Percentiles rank a stretch among this genome's conserved stretches.
These are phyloP conservation scores for Micropoecilia bifurca DNA, from an alignment of 2,797 vertebrate species.

Conservation along the genomic window DNA sequence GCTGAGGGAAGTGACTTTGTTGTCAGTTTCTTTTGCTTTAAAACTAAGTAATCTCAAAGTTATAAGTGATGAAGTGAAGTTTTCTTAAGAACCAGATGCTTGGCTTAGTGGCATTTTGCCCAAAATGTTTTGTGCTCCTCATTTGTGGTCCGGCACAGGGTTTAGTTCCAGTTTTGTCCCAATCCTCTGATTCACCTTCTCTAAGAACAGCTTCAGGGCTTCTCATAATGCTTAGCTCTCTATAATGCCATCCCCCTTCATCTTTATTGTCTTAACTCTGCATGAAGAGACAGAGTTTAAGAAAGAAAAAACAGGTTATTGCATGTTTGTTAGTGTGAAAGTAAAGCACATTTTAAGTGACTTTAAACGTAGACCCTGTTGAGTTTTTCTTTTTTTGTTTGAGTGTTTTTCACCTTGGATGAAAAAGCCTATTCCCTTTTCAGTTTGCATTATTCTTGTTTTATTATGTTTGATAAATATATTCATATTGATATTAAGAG, in stretches of 20 bases:
- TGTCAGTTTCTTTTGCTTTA: constrained; percentile 55
- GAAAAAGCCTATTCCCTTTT: constrained; percentile 39
- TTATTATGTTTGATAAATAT: constrained; percentile 20
- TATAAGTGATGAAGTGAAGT: constrained; percentile 74
- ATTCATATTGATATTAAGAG: constrained; percentile 46
- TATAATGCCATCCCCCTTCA: constrained; percentile 80
- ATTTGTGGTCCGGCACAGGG: constrained; percentile 77
- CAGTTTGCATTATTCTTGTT: constrained; percentile 10
- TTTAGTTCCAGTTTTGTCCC: constrained; percentile 83
- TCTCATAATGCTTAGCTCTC: constrained; percentile 79
- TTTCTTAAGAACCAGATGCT: constrained; percentile 77
- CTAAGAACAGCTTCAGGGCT: constrained; percentile 79
- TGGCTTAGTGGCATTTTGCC: constrained; percentile 79
- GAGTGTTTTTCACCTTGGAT: constrained; percentile 42
- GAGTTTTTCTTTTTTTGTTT: constrained; percentile 36
- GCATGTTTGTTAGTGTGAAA: constrained; percentile 73
- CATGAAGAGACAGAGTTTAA: constrained; percentile 66
- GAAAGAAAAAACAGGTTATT: constrained; percentile 73
- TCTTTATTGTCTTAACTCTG: constrained; percentile 81
- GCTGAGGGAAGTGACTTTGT: constrained; percentile 50
- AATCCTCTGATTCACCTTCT: constrained; percentile 85
- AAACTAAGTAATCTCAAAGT: constrained; percentile 71
- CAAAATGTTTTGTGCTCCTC: constrained; percentile 74
- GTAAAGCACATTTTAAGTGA: constrained; percentile 55
- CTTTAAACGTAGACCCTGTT: constrained; percentile 54